These are phyloP conservation scores for Tiliacea citrago DNA, from an alignment of 2,888 invertebrate genomes.

Conservation along the genomic window DNA sequence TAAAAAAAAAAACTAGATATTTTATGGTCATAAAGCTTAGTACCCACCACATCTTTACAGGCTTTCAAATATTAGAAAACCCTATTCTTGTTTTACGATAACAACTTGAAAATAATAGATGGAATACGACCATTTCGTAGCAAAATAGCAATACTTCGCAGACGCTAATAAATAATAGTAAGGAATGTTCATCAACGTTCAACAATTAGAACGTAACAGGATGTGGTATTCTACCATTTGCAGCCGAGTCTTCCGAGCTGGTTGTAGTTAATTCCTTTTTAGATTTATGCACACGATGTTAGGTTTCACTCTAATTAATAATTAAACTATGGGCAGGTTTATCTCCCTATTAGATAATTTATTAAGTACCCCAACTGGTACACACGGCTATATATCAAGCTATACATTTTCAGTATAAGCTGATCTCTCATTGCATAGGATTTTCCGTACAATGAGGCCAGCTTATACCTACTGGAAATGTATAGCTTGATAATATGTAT, in stretches of 20 bases:
- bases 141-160: constrained; percentile 3
- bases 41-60: background rate
- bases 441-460: too few relatives aligned
- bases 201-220: constrained; percentile 30
- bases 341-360: constrained; percentile 38
- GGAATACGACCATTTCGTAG: background rate
- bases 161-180: constrained; percentile 13
- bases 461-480: too few relatives aligned
- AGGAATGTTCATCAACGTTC: constrained; percentile 24
- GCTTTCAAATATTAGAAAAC: background rate
- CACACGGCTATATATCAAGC: too few relatives aligned
- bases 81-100: background rate
- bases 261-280: constrained; percentile 35
- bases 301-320: constrained; percentile 49
- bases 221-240: constrained; percentile 41
- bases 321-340: constrained; percentile 17
- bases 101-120: constrained; percentile 4
- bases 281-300: constrained; percentile 44
- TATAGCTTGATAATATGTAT: too few relatives aligned
- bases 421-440: too few relatives aligned
- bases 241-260: constrained; percentile 4
- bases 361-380: constrained; percentile 1
- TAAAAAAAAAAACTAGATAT: background rate
- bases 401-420: too few relatives aligned
- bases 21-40: constrained; percentile 1